Base-by-base conservation (phyloP, 2,113 vertebrate genomes). In the Corythoichthys haematopterus region DNA sequence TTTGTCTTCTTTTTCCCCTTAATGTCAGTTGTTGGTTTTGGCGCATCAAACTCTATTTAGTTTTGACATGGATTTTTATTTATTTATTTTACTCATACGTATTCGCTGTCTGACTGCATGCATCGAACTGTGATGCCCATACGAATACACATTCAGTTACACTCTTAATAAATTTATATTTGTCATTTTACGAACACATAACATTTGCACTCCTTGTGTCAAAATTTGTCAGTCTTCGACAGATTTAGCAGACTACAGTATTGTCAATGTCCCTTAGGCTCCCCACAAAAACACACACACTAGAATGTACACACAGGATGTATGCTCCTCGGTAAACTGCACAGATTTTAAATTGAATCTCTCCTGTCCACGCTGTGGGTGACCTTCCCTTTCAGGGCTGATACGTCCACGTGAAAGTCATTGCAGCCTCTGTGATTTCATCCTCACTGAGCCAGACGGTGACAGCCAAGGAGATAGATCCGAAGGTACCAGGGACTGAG, bases 341-440 rank as follows among this genome's bases (percentile, higher is more conserved):
- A 70, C 72, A 75, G 75, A 83, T 77, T 88, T 76, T 80, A 84
- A 85, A 89, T 87, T 82, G 76, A 84, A 80, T 87, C 78, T 76
- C 77, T 71, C 52, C 72, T 58, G 68, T 72, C 71, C 68, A 51
- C 64, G 62, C 79, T 67, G 81, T 79, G 81, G 80, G 74, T 86
- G 85, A 88, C 86, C 88, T 88, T 84, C 82, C 71, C 77, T 66
- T 74, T 82, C 70, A 33, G 72, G 59, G 74, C 78, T 47, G 80
- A 77, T 76, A 69, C 62, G 62, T 48, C 61, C 64, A 78, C 63
- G 69, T 71, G 78, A 86, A 84, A 84, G 80, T 77, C 81, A 76
- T 81, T 81, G 73, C 68, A 43, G 80, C 68, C 37, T 43, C 69
- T 15, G 64, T 83, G 85, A 87, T 86, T 85, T 82, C 70, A 78